A percentile compares a stretch with the other conserved stretches of the same genome.
Evolutionary conservation across 2,888 invertebrate genomes (phyloP).

Genomic region (Dione vanillae): DNA sequence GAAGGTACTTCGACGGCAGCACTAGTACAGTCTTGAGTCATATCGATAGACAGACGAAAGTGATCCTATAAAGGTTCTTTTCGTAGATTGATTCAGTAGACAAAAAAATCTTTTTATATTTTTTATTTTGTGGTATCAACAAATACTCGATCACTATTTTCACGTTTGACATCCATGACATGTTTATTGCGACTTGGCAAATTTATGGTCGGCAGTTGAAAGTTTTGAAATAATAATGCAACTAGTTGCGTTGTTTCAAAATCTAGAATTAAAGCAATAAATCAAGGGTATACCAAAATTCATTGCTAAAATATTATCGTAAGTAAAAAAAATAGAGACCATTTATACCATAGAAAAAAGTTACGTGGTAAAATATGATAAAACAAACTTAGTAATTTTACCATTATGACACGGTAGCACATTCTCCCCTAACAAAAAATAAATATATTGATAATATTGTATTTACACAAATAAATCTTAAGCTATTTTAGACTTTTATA

Average conservation of each 20-base stretch:
- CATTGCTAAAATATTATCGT: not conserved
- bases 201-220: conserved; percentile 23
- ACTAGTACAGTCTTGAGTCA: too few relatives aligned
- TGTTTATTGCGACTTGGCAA: conserved; percentile 25
- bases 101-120: not conserved
- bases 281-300: conserved; percentile 12
- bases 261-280: conserved; percentile 18
- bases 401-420: too few relatives aligned
- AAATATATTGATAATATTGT: too few relatives aligned
- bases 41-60: too few relatives aligned
- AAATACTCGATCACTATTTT: conserved; percentile 12
- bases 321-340: too few relatives aligned
- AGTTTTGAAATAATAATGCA: conserved; percentile 31
- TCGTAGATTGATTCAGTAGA: not conserved
- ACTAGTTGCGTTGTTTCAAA: conserved; percentile 23
- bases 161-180: conserved; percentile 29
- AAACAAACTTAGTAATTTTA: too few relatives aligned
- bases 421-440: too few relatives aligned
- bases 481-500: not conserved
- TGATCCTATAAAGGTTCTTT: too few relatives aligned
- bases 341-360: too few relatives aligned
- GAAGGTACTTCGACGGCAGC: too few relatives aligned
- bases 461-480: too few relatives aligned
- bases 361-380: too few relatives aligned
- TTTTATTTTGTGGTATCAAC: conserved; percentile 21